Base-by-base conservation (phyloP, 2,888 invertebrate species). In the Orthonychiurus folsomi region DNA sequence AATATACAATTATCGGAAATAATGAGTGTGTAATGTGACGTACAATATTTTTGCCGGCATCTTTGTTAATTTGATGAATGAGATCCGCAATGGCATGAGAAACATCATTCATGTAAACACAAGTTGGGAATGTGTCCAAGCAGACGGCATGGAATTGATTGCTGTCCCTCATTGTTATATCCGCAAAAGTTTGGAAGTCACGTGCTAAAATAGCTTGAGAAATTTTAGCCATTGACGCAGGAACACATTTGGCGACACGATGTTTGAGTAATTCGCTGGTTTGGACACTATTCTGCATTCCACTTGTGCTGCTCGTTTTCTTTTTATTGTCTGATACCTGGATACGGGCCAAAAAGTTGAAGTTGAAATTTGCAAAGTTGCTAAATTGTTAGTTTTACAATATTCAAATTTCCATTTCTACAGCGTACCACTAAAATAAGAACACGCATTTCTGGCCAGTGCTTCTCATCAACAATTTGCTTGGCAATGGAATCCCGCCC, bases 121-220 rank as follows among this genome's bases (percentile, higher is more conserved):
- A 88, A 0, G 99, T 96, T 23, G 99, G 97, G 79, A 84, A 93
- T 0, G 96, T 89, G 76, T 97, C 97, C 66, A 93, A 78, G 74
- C 92, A 92, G 26, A 92, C 81, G 0, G 95, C 93, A 81, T 99
- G 99, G 74, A 99, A 87, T 76, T 95, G 92, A 81, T 99, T 97
- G 65, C 95, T 95, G 74, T 99, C 99, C 77, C 86, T 86, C 90
- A 99, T 99, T 0, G 94, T 93, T 24, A 96, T 81, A 75, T 89
- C 85, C n/a, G 92, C 94, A 80, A 97, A 94, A 52, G 79, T 82
- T 26, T 82, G 75, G 77, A 95, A 99, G 78, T 97, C 83, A 73
- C 80, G 85, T 0, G 81, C 76, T 61, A 79, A 71, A 61, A 94
- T 89, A 9, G 86, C 85, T 68, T 80, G 73, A 59, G 75, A 79